Evolutionary conservation across 2,113 vertebrate species (phyloP).

Genomic region (Chloroceryle aenea): DNA sequence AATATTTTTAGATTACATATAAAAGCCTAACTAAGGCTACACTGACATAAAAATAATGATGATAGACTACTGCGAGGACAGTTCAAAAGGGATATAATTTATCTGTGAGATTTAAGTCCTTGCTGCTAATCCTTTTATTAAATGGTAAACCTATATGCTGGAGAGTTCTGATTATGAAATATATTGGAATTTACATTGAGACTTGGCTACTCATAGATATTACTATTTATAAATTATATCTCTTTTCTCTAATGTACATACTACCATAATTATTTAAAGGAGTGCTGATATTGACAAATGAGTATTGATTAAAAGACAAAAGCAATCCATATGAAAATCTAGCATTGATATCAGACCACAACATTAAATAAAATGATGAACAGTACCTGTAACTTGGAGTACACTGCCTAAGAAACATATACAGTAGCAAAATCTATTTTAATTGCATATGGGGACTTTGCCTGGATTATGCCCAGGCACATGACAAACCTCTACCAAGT

Average conservation of each 20-base stretch:
- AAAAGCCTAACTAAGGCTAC: not conserved
- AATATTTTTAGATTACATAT: not conserved
- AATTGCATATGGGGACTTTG: constrained; percentile 1
- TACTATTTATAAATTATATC: not conserved
- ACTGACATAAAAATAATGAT: not conserved
- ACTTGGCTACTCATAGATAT: not conserved
- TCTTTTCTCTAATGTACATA: not conserved
- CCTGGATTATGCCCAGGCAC: constrained; percentile 10
- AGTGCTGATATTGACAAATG: not conserved
- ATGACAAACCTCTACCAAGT: constrained; percentile 31
- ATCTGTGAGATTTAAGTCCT: not conserved
- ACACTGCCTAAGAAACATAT: not conserved
- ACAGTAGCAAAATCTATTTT: constrained; percentile 37
- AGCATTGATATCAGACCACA: not conserved
- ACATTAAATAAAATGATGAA: not conserved
- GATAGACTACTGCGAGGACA: not conserved
- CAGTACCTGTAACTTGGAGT: not conserved
- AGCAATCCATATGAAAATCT: not conserved
- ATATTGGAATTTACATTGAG: not conserved
- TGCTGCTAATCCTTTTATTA: not conserved
- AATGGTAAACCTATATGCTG: not conserved
- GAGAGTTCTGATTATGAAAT: not conserved
- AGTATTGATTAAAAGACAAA: constrained; percentile 22
- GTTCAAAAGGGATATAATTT: not conserved
- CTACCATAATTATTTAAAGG: not conserved